Percentiles rank a stretch among this genome's conserved stretches.
Conservation (phyloP, 2,113 vertebrate species). For the Indicator indicator region DNA sequence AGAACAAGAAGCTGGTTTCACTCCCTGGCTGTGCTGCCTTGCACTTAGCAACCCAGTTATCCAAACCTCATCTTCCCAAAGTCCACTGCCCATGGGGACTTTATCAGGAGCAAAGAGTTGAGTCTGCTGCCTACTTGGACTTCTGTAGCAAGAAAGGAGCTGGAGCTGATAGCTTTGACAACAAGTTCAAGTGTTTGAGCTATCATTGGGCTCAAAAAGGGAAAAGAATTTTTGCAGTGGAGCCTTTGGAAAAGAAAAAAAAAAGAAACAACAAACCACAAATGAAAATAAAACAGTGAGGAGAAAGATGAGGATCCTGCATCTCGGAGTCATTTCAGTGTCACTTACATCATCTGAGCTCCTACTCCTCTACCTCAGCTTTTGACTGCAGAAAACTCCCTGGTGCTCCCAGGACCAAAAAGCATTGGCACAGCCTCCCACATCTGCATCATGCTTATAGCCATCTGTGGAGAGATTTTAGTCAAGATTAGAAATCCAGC, state of each 20-base stretch:
- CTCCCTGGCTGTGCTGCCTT: background rate
- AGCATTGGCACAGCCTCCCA: background rate
- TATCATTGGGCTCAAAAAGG: background rate
- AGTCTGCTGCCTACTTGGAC: background rate
- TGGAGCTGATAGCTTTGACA: background rate
- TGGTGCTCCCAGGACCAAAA: background rate
- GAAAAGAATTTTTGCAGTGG: background rate
- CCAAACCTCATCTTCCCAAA: background rate
- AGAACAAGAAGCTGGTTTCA: background rate
- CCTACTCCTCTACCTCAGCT: background rate
- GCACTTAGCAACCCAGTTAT: background rate
- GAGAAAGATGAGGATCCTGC: background rate
- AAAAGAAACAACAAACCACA: background rate
- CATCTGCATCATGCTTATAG: background rate
- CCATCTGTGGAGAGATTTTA: constrained; percentile 42
- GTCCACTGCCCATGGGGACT: background rate
- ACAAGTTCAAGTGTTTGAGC: background rate
- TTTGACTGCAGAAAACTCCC: background rate
- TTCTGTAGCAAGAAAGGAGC: background rate
- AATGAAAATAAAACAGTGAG: background rate
- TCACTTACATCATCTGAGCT: background rate
- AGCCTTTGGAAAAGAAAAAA: background rate
- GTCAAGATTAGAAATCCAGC: constrained; percentile 28
- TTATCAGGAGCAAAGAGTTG: background rate
- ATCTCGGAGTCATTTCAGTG: background rate